Evolutionary conservation across 2,797 vertebrate species (phyloP).

Genomic region (Esox masquinongy): DNA sequence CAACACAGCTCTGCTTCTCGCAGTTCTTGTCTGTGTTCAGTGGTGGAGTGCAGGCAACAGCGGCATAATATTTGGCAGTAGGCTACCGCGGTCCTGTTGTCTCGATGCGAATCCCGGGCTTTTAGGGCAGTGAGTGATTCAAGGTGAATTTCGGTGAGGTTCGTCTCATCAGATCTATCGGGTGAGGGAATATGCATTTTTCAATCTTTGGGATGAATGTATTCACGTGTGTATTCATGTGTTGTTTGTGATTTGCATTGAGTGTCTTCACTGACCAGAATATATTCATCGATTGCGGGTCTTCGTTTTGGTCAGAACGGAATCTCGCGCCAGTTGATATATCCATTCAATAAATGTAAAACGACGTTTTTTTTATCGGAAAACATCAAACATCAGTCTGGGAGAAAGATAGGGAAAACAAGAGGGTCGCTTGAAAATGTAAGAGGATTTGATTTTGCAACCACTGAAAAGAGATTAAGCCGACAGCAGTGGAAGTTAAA

Average conservation of each 20-base stretch:
- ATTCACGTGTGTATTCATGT: slow-evolving; percentile 36
- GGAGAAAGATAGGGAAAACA: slow-evolving; percentile 31
- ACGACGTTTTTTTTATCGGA: slow-evolving; percentile 39
- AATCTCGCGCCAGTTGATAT: slow-evolving; percentile 33
- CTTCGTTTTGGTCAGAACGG: slow-evolving; percentile 27
- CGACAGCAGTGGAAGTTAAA: slow-evolving; percentile 89
- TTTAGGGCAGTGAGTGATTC: slow-evolving; percentile 64
- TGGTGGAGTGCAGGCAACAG: slow-evolving; percentile 64
- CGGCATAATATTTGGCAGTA: slow-evolving; percentile 57
- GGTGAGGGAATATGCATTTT: slow-evolving; percentile 42
- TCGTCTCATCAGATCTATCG: slow-evolving; percentile 53
- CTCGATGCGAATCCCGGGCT: slow-evolving; percentile 69
- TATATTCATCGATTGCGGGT: slow-evolving; percentile 38
- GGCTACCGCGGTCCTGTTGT: slow-evolving; percentile 60
- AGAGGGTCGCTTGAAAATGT: slow-evolving; percentile 71
- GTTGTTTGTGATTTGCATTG: slow-evolving; percentile 35
- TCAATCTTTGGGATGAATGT: slow-evolving; percentile 13
- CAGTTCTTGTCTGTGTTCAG: slow-evolving; percentile 58
- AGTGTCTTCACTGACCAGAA: slow-evolving; percentile 45
- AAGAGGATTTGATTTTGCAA: slow-evolving; percentile 84
- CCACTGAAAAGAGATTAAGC: slow-evolving; percentile 84
- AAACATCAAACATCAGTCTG: slow-evolving; percentile 60
- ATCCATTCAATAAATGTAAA: slow-evolving; percentile 50
- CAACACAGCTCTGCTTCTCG: slow-evolving; percentile 47
- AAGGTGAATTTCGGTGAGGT: slow-evolving; percentile 40